A percentile compares a stretch with the other conserved stretches of the same genome.
These are phyloP conservation scores for Himalopsyche japonica DNA, from an alignment of 2,888 invertebrate species.

Conservation along the genomic window DNA sequence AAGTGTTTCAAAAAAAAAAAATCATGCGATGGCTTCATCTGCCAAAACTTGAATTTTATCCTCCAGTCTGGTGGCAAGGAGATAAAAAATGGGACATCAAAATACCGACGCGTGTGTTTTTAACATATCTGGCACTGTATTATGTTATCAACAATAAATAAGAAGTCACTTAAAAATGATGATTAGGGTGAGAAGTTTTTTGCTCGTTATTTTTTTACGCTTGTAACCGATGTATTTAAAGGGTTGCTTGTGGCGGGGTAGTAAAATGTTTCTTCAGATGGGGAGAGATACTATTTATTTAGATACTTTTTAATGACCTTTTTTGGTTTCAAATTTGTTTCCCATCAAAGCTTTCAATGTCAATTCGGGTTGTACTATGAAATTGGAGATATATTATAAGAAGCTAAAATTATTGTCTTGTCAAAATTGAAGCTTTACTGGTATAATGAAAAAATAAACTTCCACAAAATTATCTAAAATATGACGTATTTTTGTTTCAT, in stretches of 20 bases:
- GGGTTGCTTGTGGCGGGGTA: background rate
- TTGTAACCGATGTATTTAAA: background rate
- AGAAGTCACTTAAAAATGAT: constrained; percentile 7
- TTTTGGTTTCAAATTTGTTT: background rate
- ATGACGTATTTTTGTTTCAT: too few species aligned
- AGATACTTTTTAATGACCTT: background rate
- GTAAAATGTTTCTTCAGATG: background rate
- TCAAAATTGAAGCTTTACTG: too few species aligned
- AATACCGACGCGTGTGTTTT: background rate
- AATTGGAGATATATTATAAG: too few species aligned
- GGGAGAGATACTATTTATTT: background rate
- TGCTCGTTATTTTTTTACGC: constrained; percentile 1
- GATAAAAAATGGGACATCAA: background rate
- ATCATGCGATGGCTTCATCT: too few species aligned
- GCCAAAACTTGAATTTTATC: background rate
- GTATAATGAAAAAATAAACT: too few species aligned
- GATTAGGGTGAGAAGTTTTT: constrained; percentile 8
- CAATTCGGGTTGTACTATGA: background rate
- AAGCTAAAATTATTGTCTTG: too few species aligned
- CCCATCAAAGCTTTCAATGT: background rate
- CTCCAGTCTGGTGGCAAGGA: background rate
- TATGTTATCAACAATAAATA: constrained; percentile 1
- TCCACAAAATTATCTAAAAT: too few species aligned
- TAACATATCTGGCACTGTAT: background rate
- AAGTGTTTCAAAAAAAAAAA: too few species aligned